phyloP scores from a whole-genome alignment of 2,888 invertebrate species.

The Pristionchus maxplancki region DNA sequence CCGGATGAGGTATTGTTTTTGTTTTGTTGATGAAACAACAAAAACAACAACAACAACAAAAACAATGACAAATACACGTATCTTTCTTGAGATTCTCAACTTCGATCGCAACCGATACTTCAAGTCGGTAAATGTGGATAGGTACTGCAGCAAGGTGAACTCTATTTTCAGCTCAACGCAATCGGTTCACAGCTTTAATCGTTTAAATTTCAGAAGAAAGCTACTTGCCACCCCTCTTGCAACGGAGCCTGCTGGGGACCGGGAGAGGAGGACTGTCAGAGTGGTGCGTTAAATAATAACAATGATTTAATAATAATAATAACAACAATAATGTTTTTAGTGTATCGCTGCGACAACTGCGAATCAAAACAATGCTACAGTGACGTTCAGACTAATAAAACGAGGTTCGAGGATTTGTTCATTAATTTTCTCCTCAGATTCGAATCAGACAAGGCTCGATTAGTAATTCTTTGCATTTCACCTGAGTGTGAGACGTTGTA shows the following conservation, averaged over 20 bases:
- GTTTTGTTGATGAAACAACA: too few relatives aligned
- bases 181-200: too few relatives aligned
- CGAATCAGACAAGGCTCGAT: too few relatives aligned
- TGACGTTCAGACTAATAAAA: too few relatives aligned
- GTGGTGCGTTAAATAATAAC: background rate
- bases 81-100: constrained; percentile 49
- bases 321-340: background rate
- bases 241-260: constrained; percentile 46
- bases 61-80: too few relatives aligned
- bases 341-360: constrained; percentile 50
- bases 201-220: background rate
- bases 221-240: constrained; percentile 27
- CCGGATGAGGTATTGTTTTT: constrained; percentile 73
- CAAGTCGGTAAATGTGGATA: background rate
- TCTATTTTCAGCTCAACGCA: too few relatives aligned
- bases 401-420: too few relatives aligned
- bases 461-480: too few relatives aligned
- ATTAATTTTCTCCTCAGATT: too few relatives aligned
- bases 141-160: background rate
- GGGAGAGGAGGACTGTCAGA: constrained; percentile 35
- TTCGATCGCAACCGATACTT: background rate
- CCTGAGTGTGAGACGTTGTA: too few relatives aligned
- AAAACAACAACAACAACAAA: too few relatives aligned
- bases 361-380: constrained; percentile 53
- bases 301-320: too few relatives aligned